These are phyloP conservation scores for Hyperoplus lanceolatus DNA, from an alignment of 2,797 vertebrate genomes.

Conservation along the genomic window DNA sequence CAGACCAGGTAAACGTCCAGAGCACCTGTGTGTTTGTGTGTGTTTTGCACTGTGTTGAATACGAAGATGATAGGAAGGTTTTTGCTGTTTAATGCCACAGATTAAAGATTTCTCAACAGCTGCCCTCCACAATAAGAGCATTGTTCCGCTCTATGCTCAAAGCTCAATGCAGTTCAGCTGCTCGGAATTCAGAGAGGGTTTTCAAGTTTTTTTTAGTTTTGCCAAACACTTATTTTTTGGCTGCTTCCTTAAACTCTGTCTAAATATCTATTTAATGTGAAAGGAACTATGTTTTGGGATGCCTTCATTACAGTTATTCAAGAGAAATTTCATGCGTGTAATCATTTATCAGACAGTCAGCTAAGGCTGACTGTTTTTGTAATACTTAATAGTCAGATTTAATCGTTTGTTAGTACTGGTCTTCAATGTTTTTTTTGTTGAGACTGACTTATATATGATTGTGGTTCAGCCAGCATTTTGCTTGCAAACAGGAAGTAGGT, in stretches of 20 bases:
- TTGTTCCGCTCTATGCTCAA: conserved; percentile 21
- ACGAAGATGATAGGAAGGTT: not conserved
- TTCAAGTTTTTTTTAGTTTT: not conserved
- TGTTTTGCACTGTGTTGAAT: not conserved
- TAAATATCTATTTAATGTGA: not conserved
- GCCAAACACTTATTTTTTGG: not conserved
- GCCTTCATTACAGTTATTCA: not conserved
- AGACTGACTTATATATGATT: not conserved
- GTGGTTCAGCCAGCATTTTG: not conserved
- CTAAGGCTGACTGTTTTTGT: not conserved
- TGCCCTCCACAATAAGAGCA: not conserved
- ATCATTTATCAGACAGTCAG: not conserved
- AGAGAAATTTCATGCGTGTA: not conserved
- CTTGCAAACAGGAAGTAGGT: not conserved
- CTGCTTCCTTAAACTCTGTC: not conserved
- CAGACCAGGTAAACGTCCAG: conserved; percentile 38
- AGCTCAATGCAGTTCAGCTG: not conserved
- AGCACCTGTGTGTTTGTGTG: not conserved
- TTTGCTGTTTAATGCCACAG: not conserved
- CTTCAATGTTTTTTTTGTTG: too few species aligned
- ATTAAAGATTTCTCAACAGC: not conserved
- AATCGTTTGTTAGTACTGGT: too few species aligned
- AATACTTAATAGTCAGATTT: too few species aligned
- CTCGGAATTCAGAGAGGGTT: not conserved
- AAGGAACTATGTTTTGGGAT: not conserved